A percentile compares a stretch with the other conserved stretches of the same genome.
These are phyloP conservation scores for Polypterus senegalus DNA, from an alignment of 2,113 vertebrate species.

Conservation along the genomic window DNA sequence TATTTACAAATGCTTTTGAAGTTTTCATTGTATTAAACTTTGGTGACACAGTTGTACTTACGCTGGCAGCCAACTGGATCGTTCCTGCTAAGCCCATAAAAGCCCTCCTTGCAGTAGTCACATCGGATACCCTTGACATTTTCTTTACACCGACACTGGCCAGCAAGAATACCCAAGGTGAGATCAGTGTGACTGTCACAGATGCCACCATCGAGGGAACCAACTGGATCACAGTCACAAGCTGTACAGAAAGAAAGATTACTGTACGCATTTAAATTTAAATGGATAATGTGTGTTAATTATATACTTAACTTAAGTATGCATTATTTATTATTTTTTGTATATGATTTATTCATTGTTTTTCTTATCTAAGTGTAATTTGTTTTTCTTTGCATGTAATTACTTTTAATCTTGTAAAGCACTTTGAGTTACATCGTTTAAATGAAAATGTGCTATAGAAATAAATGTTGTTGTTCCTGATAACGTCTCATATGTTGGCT, in stretches of 20 bases:
- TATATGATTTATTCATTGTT: too few relatives aligned
- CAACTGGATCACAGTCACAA: slow-evolving; percentile 70
- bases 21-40: background rate
- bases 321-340: too few relatives aligned
- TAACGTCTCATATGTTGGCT: too few relatives aligned
- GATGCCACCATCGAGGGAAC: slow-evolving; percentile 56
- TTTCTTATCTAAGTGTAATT: too few relatives aligned
- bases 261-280: background rate
- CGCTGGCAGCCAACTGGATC: slow-evolving; percentile 56
- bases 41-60: slow-evolving; percentile 29
- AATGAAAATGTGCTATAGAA: too few relatives aligned
- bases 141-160: slow-evolving; percentile 72
- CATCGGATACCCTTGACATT: slow-evolving; percentile 56
- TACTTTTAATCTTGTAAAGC: too few relatives aligned
- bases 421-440: too few relatives aligned
- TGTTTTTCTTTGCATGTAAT: too few relatives aligned
- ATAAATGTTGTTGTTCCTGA: too few relatives aligned
- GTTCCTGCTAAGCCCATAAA: slow-evolving; percentile 61
- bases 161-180: slow-evolving; percentile 52
- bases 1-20: background rate
- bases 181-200: slow-evolving; percentile 64
- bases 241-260: slow-evolving; percentile 29
- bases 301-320: too few relatives aligned
- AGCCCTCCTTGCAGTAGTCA: slow-evolving; percentile 58
- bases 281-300: too few relatives aligned